Evolutionary conservation across 1,140 invertebrate genomes (phyloP).

Genomic region (Aethina tumida): DNA sequence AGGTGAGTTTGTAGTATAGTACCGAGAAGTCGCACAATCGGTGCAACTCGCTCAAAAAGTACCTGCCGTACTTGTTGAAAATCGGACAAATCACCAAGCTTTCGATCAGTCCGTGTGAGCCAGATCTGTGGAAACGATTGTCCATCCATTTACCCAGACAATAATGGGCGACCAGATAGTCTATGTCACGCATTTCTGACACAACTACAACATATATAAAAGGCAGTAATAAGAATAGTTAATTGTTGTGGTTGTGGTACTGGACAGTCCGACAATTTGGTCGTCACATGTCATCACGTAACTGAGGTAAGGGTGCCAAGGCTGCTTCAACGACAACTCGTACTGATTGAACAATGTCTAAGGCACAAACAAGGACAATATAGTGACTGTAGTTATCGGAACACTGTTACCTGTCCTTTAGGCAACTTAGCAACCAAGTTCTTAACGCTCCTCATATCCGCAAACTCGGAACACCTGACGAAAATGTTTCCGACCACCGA

Average conservation of each 20-base stretch:
- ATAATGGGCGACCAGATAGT: conserved; percentile 23
- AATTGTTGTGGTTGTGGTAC: conserved; percentile 18
- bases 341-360: too few species aligned
- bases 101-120: conserved; percentile 20
- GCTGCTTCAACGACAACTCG: conserved; percentile 16
- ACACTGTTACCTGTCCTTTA: too few species aligned
- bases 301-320: conserved; percentile 22
- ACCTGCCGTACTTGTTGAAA: conserved; percentile 21
- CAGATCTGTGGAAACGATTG: conserved; percentile 13
- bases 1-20: conserved; percentile 40
- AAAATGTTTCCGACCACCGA: conserved; percentile 33
- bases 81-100: conserved; percentile 24
- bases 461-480: too few species aligned
- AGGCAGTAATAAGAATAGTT: conserved; percentile 1
- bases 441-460: too few species aligned
- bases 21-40: conserved; percentile 36
- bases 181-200: conserved; percentile 20
- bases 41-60: conserved; percentile 38
- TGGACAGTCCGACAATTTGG: conserved; percentile 40
- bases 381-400: too few species aligned
- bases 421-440: too few species aligned
- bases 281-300: conserved; percentile 38
- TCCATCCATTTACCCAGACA: conserved; percentile 16
- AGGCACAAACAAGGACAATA: too few species aligned
- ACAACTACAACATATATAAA: conserved; percentile 16